These are phyloP conservation scores for Drosophila kuntzei DNA, from an alignment of 2,888 invertebrate species.

Conservation along the genomic window DNA sequence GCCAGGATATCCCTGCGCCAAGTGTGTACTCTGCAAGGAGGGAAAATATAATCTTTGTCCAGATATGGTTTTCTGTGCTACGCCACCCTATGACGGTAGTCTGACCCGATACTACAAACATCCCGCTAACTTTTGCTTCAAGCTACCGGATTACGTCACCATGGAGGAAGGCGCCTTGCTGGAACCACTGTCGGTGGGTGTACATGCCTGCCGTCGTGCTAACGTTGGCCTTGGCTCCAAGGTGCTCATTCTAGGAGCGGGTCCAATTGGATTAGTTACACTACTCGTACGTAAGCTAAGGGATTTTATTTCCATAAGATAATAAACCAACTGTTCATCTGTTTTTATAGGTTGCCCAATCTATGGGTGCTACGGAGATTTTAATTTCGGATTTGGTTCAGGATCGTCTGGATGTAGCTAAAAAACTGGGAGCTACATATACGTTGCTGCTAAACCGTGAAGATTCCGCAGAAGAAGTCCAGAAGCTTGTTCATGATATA, in stretches of 20 bases:
- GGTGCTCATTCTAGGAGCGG: conserved; percentile 93
- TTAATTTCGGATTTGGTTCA: conserved; percentile 88
- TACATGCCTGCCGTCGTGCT: conserved; percentile 96
- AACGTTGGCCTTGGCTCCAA: conserved; percentile 90
- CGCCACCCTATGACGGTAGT: conserved; percentile 96
- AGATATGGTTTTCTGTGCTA: conserved; percentile 96
- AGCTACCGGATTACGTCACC: conserved; percentile 94
- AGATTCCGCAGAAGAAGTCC: conserved; percentile 87
- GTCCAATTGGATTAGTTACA: conserved; percentile 95
- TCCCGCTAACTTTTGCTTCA: conserved; percentile 95
- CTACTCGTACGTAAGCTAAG: conserved; percentile 86
- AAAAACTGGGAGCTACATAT: conserved; percentile 91
- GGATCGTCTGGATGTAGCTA: conserved; percentile 91
- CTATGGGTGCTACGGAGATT: conserved; percentile 93
- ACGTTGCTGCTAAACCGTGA: conserved; percentile 88
- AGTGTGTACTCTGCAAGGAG: conserved; percentile 92
- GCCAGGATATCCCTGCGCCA: conserved; percentile 95
- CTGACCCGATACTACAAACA: conserved; percentile 94
- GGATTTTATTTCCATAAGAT: not conserved
- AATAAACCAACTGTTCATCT: not conserved
- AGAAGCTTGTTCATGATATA: conserved; percentile 87
- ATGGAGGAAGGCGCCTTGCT: conserved; percentile 97
- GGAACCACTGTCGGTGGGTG: conserved; percentile 97
- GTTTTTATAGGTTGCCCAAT: conserved; percentile 88
- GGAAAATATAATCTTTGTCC: conserved; percentile 96